Percentiles rank a stretch among this genome's conserved stretches.
These are phyloP conservation scores for Anas georgica DNA, from an alignment of 2,797 vertebrate genomes.

Conservation along the genomic window DNA sequence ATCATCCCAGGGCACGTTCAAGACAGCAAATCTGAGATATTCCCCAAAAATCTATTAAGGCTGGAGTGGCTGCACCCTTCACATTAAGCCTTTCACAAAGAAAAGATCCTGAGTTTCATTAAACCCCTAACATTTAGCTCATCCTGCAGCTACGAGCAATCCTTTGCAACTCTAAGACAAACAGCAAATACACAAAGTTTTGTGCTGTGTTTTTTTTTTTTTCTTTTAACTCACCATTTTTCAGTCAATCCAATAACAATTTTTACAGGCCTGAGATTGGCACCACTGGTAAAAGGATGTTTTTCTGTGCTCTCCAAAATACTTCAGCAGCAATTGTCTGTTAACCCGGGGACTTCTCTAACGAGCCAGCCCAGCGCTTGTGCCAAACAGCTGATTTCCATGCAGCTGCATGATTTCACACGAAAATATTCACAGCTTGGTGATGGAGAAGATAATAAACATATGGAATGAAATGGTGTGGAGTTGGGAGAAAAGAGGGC, in stretches of 20 bases:
- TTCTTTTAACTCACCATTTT: background rate
- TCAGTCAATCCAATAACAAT: background rate
- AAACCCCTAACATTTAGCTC: background rate
- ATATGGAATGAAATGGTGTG: background rate
- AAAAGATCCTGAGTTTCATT: background rate
- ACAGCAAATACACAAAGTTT: background rate
- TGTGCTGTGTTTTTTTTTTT: background rate
- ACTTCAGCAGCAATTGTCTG: background rate
- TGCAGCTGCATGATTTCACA: conserved; percentile 35
- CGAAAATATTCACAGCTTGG: conserved; percentile 35
- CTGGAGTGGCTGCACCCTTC: background rate
- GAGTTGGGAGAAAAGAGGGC: background rate
- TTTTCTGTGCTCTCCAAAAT: background rate
- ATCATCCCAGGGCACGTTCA: background rate
- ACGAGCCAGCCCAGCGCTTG: background rate
- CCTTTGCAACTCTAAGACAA: background rate
- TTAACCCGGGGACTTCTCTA: conserved; percentile 13
- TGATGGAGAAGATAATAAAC: conserved; percentile 27
- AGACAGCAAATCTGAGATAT: background rate
- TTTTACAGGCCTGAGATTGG: background rate
- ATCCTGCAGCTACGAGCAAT: background rate
- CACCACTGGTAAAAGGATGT: background rate
- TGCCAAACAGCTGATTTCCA: conserved; percentile 52
- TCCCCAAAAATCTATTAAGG: background rate
- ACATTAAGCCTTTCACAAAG: background rate